Base-by-base conservation (phyloP, 2,888 invertebrate species). In the Cecidostiba fungosa region DNA sequence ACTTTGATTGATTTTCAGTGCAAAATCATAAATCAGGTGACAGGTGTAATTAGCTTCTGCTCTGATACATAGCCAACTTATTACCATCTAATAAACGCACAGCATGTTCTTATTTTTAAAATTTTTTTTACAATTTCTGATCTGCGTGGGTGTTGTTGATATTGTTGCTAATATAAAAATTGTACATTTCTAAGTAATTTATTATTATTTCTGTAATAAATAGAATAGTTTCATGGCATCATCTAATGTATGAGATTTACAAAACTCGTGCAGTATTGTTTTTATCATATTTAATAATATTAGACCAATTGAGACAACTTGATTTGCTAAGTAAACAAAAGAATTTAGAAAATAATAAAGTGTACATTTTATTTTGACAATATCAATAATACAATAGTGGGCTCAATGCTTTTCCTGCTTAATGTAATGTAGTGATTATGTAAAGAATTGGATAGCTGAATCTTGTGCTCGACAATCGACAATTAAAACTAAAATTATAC, bases 1-100 rank as follows among this genome's bases (percentile, higher is more conserved):
- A 59, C 54, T 59, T 59, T 59, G 54, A n/a, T n/a, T 59, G n/a
- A 19, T 59, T 59, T 59, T n/a, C 6, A 59, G n/a, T n/a, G n/a
- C 54, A 59, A 59, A 59, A 59, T 59, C 54, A 59, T 59, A 59
- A 59, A 59, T 59, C 54, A 59, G n/a, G 8, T 59, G 54, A 19
- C n/a, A 59, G 6, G 54, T 59, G 54, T 59, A 23, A 59, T 59
- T n/a, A n/a, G 2, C n/a, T 19, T 59, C 23, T 23, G n/a, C 23
- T n/a, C 8, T n/a, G 1, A n/a, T 8, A 43, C n/a, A 59, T 59
- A 59, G 54, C n/a, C 8, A 59, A 59, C 54, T 6, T 23, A n/a
- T n/a, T 23, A 59, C n/a, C n/a, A 59, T n/a, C n/a, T 23, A 59
- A 8, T 59, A n/a, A 1, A 19, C 6, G 1, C 8, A n/a, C n/a